These are phyloP conservation scores for Clepsis dumicolana DNA, from an alignment of 2,888 invertebrate genomes.

Conservation along the genomic window DNA sequence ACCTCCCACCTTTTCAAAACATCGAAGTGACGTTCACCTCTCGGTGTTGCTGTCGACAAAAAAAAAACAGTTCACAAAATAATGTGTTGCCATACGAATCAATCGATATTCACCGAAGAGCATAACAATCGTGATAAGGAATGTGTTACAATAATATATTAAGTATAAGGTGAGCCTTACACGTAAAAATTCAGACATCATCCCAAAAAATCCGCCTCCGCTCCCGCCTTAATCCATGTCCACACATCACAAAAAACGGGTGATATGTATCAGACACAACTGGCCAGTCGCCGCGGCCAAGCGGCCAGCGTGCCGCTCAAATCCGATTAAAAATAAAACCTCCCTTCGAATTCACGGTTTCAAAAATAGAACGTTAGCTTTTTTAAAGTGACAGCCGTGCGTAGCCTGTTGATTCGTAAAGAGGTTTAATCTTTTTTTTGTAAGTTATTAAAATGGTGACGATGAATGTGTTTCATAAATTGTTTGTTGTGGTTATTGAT, in stretches of 20 bases:
- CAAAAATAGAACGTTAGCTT: slow-evolving; percentile 21
- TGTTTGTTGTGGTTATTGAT: not conserved
- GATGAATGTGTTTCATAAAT: not conserved
- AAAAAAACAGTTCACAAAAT: no score
- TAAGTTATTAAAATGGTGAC: not conserved
- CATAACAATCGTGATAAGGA: no score
- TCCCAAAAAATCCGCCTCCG: not conserved
- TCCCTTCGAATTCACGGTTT: slow-evolving; percentile 19
- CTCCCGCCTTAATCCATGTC: slow-evolving; percentile 16
- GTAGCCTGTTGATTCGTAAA: not conserved
- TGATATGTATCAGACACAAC: slow-evolving; percentile 41
- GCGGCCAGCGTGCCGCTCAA: slow-evolving; percentile 17
- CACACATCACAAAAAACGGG: slow-evolving; percentile 24
- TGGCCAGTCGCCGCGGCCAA: slow-evolving; percentile 36
- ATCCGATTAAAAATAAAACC: slow-evolving; percentile 29
- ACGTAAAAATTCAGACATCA: no score
- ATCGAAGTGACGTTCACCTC: no score
- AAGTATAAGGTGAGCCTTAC: no score
- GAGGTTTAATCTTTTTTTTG: not conserved
- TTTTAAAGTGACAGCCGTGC: slow-evolving; percentile 24
- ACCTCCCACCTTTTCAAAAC: no score
- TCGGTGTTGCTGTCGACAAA: no score
- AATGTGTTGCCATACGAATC: no score
- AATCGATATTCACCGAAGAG: no score
- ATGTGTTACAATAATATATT: no score